A percentile compares a stretch with the other conserved stretches of the same genome.
These are phyloP conservation scores for Daphoenositta chrysoptera DNA, from an alignment of 2,113 vertebrate species.

Conservation along the genomic window DNA sequence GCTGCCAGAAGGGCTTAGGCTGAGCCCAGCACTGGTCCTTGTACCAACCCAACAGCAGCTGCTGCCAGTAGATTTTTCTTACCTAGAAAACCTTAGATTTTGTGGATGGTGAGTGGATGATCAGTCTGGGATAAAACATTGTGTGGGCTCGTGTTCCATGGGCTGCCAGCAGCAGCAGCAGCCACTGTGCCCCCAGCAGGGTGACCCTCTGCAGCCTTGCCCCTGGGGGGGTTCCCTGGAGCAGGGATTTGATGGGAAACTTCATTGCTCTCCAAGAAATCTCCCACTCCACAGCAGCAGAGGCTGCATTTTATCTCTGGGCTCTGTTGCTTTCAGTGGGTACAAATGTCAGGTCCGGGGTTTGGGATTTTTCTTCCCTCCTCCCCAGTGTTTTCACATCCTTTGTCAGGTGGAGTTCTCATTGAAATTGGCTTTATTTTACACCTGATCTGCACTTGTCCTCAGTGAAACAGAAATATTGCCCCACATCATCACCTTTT, in stretches of 20 bases:
- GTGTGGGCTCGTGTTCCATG: not conserved
- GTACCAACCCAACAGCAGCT: not conserved
- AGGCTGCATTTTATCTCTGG: not conserved
- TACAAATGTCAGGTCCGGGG: not conserved
- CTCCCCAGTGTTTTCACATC: not conserved
- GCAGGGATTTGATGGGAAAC: not conserved
- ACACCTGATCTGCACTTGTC: not conserved
- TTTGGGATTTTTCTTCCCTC: not conserved
- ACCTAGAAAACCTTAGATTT: not conserved
- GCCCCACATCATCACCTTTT: not conserved
- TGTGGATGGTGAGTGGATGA: not conserved
- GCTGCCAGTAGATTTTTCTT: not conserved
- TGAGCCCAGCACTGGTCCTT: not conserved
- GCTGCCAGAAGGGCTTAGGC: not conserved
- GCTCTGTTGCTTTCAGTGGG: not conserved
- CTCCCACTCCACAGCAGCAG: not conserved
- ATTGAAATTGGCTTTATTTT: not conserved
- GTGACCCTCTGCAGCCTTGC: not conserved
- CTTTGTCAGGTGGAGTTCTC: not conserved
- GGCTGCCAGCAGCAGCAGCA: not conserved
- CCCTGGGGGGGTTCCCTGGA: not conserved
- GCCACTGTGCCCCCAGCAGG: not conserved
- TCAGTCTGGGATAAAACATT: not conserved
- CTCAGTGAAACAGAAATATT: not conserved
- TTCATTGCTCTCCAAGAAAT: not conserved